Conservation (phyloP, 2,888 invertebrate species). For the Hemicrepidius hirtus region DNA sequence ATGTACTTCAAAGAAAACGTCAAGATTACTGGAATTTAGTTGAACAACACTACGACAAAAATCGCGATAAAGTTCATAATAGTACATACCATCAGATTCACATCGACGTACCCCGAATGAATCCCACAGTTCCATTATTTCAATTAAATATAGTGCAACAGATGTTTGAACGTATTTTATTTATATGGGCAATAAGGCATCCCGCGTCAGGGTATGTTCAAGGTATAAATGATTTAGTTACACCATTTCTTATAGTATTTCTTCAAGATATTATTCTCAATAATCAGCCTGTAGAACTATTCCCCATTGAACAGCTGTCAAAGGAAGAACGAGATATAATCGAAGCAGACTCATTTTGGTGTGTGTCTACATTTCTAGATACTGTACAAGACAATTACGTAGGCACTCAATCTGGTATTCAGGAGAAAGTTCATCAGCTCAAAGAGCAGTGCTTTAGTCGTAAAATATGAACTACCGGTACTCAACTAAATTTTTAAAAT, state of each 20-base stretch:
- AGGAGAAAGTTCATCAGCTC: constrained; percentile 96
- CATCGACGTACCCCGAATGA: constrained; percentile 99
- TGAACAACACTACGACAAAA: constrained; percentile 95
- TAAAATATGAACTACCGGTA: no score
- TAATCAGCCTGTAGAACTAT: constrained; percentile 86
- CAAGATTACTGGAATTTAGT: constrained; percentile 97
- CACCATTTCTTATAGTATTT: constrained; percentile 99
- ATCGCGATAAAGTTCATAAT: constrained; percentile 89
- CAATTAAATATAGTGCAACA: constrained; percentile 95
- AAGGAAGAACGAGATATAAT: constrained; percentile 87
- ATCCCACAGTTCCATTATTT: constrained; percentile 96
- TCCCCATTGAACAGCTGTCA: constrained; percentile 78
- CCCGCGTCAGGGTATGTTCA: constrained; percentile 99
- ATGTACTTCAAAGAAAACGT: constrained; percentile 92
- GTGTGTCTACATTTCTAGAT: constrained; percentile 96
- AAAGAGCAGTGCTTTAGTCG: no score
- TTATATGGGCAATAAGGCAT: constrained; percentile 99
- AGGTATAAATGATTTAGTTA: constrained; percentile 98
- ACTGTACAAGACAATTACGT: constrained; percentile 99
- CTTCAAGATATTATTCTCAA: constrained; percentile 93
- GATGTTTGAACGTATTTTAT: constrained; percentile 98
- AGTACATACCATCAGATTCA: constrained; percentile 98
- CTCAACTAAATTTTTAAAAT: no score
- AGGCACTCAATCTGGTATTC: constrained; percentile 99
- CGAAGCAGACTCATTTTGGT: constrained; percentile 99